These are phyloP conservation scores for Cololabis saira DNA, from an alignment of 2,113 vertebrate species.

Conservation along the genomic window DNA sequence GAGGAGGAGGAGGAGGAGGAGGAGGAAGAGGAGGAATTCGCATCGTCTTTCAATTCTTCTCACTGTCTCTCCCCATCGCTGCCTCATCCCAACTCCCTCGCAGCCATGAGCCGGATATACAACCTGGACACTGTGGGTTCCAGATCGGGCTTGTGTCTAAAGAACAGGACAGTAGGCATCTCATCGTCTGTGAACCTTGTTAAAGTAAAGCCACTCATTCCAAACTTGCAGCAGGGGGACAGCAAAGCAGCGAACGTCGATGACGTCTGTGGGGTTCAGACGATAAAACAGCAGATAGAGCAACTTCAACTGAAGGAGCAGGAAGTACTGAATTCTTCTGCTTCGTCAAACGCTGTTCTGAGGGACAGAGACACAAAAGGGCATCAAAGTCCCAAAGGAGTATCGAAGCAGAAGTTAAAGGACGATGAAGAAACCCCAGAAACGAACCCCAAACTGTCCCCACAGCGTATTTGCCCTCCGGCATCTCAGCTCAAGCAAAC, in stretches of 20 bases:
- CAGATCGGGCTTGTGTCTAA: constrained; percentile 68
- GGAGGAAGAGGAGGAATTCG: constrained; percentile 43
- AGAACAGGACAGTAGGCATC: constrained; percentile 65
- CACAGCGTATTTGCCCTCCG: constrained; percentile 37
- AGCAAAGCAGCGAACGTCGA: constrained; percentile 34
- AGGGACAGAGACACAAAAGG: constrained; percentile 42
- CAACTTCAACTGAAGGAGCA: constrained; percentile 75
- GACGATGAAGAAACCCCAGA: constrained; percentile 29
- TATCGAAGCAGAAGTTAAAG: constrained; percentile 35
- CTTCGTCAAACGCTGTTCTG: not conserved
- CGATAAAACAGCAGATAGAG: constrained; percentile 69
- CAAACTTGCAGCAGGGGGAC: constrained; percentile 49
- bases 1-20: constrained; percentile 54
- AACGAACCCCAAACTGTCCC: constrained; percentile 37
- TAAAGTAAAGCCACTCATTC: constrained; percentile 64
- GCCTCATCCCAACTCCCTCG: constrained; percentile 54
- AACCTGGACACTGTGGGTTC: constrained; percentile 75
- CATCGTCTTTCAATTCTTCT: constrained; percentile 45
- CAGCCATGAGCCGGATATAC: constrained; percentile 82
- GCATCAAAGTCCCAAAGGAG: constrained; percentile 45
- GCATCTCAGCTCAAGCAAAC: constrained; percentile 49
- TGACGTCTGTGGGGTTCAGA: constrained; percentile 51
- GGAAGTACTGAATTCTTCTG: constrained; percentile 54
- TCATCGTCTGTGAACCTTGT: constrained; percentile 64
- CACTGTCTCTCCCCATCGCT: constrained; percentile 58